Evolutionary conservation across 1,140 invertebrate genomes (phyloP).

Genomic region (Bombus sibiricus): DNA sequence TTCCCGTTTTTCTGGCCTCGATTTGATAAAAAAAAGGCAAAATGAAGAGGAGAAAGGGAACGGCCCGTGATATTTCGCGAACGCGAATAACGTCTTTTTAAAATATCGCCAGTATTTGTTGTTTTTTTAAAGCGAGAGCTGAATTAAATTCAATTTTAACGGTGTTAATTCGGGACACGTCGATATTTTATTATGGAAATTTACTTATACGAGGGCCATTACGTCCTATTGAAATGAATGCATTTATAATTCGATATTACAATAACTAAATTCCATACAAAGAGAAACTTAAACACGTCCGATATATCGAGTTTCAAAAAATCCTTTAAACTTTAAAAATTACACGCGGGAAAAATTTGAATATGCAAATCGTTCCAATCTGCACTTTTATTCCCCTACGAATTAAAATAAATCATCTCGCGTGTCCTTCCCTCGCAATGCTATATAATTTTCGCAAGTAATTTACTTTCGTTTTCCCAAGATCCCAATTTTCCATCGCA

Average conservation of each 20-base stretch:
- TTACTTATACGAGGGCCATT: background rate
- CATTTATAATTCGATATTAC: background rate
- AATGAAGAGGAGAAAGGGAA: too few relatives aligned
- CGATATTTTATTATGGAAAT: background rate
- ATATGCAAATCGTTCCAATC: background rate
- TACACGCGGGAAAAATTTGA: background rate
- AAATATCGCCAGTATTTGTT: too few relatives aligned
- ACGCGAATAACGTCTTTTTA: background rate
- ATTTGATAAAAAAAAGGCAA: background rate
- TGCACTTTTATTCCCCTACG: background rate
- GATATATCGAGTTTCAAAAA: background rate
- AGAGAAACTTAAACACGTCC: background rate
- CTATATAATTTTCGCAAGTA: constrained; percentile 2
- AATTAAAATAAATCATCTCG: background rate
- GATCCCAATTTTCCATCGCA: background rate
- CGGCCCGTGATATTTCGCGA: background rate
- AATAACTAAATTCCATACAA: background rate
- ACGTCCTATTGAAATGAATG: background rate
- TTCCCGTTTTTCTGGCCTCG: background rate
- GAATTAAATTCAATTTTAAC: too few relatives aligned
- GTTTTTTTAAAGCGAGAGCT: too few relatives aligned
- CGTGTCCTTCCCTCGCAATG: background rate
- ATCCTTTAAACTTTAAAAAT: background rate
- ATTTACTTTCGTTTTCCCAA: background rate
- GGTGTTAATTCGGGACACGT: background rate